Evolutionary conservation across 2,888 invertebrate genomes (phyloP).

Genomic region (Chrysopilus asiliformis): DNA sequence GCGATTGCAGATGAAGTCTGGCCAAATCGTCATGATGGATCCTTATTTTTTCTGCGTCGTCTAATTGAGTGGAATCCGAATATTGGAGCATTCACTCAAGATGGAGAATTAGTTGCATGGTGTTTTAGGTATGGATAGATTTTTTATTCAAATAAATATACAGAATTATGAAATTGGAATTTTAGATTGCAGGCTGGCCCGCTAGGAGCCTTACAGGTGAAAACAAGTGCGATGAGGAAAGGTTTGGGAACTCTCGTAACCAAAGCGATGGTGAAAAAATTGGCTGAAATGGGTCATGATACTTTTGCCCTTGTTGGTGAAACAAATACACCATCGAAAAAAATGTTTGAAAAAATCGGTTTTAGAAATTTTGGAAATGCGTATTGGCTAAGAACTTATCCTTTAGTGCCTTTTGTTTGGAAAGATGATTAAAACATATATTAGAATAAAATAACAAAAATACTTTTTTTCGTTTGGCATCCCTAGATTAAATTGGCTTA

Average conservation of each 20-base stretch:
- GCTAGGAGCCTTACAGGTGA: slow-evolving; percentile 16
- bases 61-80: slow-evolving; percentile 15
- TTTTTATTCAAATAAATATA: background rate
- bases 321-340: slow-evolving; percentile 13
- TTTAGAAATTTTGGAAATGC: slow-evolving; percentile 13
- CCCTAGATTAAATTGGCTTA: too few relatives aligned
- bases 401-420: slow-evolving; percentile 2
- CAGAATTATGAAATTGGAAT: too few relatives aligned
- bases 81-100: slow-evolving; percentile 16
- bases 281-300: slow-evolving; percentile 14
- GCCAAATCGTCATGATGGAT: slow-evolving; percentile 17
- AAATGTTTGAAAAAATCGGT: slow-evolving; percentile 16
- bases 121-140: slow-evolving; percentile 13
- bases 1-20: slow-evolving; percentile 15
- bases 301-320: slow-evolving; percentile 14
- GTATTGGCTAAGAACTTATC: slow-evolving; percentile 8
- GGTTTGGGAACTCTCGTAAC: slow-evolving; percentile 15
- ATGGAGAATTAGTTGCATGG: slow-evolving; percentile 16
- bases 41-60: slow-evolving; percentile 14
- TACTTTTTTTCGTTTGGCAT: too few relatives aligned
- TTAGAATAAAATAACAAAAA: too few relatives aligned
- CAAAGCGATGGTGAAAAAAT: slow-evolving; percentile 14
- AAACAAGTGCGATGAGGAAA: slow-evolving; percentile 12
- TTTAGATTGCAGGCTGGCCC: slow-evolving; percentile 13
- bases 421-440: too few relatives aligned